Conservation (phyloP, 53 echinoderm and acorn worm species). For the Mesocentrotus franciscanus region DNA sequence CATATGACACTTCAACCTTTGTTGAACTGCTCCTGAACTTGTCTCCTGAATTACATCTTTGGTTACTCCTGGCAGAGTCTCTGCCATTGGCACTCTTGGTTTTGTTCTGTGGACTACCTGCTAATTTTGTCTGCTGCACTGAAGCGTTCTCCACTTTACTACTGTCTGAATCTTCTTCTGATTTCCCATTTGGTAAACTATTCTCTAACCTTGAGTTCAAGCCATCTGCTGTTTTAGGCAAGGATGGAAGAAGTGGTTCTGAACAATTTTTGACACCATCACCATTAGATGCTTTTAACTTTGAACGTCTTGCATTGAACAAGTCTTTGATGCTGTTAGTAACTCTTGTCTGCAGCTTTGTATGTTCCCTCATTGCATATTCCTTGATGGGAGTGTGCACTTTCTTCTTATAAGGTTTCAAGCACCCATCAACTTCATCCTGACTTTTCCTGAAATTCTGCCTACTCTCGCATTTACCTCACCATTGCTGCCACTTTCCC, state of each 20-base stretch:
- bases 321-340: conserved; percentile 50
- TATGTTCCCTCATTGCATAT: conserved; percentile 65
- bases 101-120: not conserved
- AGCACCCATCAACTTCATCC: conserved; percentile 39
- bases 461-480: not conserved
- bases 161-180: not conserved
- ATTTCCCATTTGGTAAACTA: conserved; percentile 14
- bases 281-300: conserved; percentile 13
- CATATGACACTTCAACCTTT: conserved; percentile 42
- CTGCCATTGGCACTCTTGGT: conserved; percentile 58
- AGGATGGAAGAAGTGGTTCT: conserved; percentile 52
- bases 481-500: not conserved
- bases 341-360: conserved; percentile 58
- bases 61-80: conserved; percentile 24
- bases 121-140: not conserved
- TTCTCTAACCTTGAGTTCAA: not conserved
- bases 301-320: conserved; percentile 58
- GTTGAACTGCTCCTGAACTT: not conserved
- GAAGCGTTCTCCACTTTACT: not conserved
- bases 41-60: not conserved
- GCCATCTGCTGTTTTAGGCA: not conserved
- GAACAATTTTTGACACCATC: conserved; percentile 27
- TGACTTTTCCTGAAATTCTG: not conserved
- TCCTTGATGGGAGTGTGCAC: conserved; percentile 50
- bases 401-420: conserved; percentile 1